Percentiles rank a stretch among this genome's conserved stretches.
These are phyloP conservation scores for Siniperca chuatsi DNA, from an alignment of 2,113 vertebrate species.

Conservation along the genomic window DNA sequence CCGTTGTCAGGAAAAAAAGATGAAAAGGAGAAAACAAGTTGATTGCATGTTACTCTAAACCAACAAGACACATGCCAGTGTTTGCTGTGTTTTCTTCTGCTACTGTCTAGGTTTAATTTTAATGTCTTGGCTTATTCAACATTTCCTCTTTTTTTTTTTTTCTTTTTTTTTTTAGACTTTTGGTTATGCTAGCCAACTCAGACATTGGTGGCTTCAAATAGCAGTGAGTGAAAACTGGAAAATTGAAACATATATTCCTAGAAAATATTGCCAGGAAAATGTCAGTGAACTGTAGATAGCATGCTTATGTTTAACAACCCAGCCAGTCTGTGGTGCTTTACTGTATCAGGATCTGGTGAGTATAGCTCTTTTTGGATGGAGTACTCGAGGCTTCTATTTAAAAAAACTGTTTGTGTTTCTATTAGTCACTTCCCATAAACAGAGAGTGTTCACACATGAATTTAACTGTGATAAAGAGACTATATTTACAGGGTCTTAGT, in stretches of 20 bases:
- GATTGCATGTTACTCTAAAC: constrained; percentile 73
- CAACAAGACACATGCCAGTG: constrained; percentile 41
- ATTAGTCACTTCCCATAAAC: constrained; percentile 8
- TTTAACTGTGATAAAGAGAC: constrained; percentile 12
- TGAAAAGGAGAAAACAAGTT: constrained; percentile 63
- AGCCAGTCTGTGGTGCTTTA: constrained; percentile 16
- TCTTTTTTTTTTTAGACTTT: neutral
- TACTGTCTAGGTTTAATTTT: constrained; percentile 61
- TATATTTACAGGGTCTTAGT: neutral
- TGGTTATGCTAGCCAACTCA: constrained; percentile 27
- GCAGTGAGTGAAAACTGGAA: constrained; percentile 46
- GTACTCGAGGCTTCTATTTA: neutral
- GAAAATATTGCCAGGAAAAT: constrained; percentile 62
- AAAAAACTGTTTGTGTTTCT: constrained; percentile 9
- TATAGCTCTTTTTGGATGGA: constrained; percentile 12
- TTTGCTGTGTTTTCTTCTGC: constrained; percentile 56
- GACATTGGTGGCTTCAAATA: constrained; percentile 52
- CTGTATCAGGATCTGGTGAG: constrained; percentile 28
- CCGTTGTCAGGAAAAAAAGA: constrained; percentile 49
- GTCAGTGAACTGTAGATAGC: constrained; percentile 53
- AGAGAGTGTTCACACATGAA: constrained; percentile 8
- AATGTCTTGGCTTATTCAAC: constrained; percentile 63
- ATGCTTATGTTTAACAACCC: constrained; percentile 38
- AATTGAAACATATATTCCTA: constrained; percentile 49
- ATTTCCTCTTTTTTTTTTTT: constrained; percentile 57